Percentiles rank a stretch among this genome's conserved stretches.
phyloP scores from a whole-genome alignment of 2,888 invertebrate species.

The Eristalis intricaria region DNA sequence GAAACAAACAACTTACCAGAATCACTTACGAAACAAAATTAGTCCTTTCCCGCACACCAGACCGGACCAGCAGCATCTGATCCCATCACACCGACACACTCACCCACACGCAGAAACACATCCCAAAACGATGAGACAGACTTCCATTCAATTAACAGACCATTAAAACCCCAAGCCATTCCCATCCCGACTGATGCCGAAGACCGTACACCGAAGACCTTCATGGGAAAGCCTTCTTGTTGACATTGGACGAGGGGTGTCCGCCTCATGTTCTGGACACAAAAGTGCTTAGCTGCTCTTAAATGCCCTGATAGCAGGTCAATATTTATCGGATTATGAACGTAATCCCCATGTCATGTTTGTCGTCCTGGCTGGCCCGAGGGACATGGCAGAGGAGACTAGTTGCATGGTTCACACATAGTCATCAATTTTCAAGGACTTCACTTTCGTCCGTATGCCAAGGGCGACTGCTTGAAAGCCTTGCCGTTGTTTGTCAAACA shows the following conservation, averaged over 20 bases:
- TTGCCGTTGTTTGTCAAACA: conserved; percentile 33
- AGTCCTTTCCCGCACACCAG: conserved; percentile 8
- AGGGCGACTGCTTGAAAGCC: conserved; percentile 20
- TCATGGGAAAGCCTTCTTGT: conserved; percentile 24
- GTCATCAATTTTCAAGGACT: conserved; percentile 66
- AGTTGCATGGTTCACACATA: conserved; percentile 52
- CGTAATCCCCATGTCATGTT: conserved; percentile 65
- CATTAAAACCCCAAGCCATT: conserved; percentile 42
- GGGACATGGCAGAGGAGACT: conserved; percentile 19
- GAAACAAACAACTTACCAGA: conserved; percentile 19
- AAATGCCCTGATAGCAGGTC: conserved; percentile 64
- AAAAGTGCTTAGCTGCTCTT: conserved; percentile 69
- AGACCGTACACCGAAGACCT: no score
- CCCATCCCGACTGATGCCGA: conserved; percentile 23
- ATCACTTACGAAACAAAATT: conserved; percentile 37
- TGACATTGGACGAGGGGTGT: conserved; percentile 53
- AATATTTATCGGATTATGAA: conserved; percentile 69
- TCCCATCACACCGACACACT: neutral
- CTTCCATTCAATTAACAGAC: conserved; percentile 63
- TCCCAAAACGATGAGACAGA: conserved; percentile 11
- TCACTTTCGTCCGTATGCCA: neutral
- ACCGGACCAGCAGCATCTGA: neutral
- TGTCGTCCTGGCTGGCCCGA: conserved; percentile 45
- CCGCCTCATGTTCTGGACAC: conserved; percentile 29
- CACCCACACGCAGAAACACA: neutral